Percentiles rank a stretch among this genome's conserved stretches.
Conservation (phyloP, 2,888 invertebrate species). For the Dioctria linearis region DNA sequence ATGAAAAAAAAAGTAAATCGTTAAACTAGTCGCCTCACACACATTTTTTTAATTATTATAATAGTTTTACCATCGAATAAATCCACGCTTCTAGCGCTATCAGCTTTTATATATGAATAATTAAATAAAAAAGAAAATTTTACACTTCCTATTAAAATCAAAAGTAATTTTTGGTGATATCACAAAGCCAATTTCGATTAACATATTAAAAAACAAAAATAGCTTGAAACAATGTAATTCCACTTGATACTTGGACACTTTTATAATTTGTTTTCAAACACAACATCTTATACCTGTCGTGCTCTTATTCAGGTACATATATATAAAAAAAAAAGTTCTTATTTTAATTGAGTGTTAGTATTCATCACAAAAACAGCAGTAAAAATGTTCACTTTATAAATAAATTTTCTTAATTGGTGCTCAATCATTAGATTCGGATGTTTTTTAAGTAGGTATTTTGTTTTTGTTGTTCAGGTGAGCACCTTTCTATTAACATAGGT, state of each 20-base stretch:
- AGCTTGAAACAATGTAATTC: not conserved
- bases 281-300: constrained; percentile 40
- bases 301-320: constrained; percentile 29
- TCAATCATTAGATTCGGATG: not conserved
- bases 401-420: constrained; percentile 38
- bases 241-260: not conserved
- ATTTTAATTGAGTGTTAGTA: constrained; percentile 9
- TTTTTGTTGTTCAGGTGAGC: constrained; percentile 1
- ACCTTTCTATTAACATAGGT: constrained; percentile 30
- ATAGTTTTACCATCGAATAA: too few species aligned
- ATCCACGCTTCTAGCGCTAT: too few species aligned
- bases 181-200: not conserved
- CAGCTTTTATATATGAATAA: too few species aligned
- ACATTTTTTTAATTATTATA: too few species aligned
- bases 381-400: constrained; percentile 26
- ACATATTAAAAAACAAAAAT: not conserved
- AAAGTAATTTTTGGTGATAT: too few species aligned
- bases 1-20: too few species aligned
- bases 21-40: too few species aligned
- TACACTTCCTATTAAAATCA: too few species aligned
- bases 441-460: too few species aligned
- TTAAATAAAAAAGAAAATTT: too few species aligned
- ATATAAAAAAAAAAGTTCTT: constrained; percentile 2
- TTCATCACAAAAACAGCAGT: constrained; percentile 29
- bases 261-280: constrained; percentile 5